Evolutionary conservation across 2,888 invertebrate species (phyloP), one percentile per base, ranked within the genome.

Genomic region (Epistrophe grossulariae): DNA sequence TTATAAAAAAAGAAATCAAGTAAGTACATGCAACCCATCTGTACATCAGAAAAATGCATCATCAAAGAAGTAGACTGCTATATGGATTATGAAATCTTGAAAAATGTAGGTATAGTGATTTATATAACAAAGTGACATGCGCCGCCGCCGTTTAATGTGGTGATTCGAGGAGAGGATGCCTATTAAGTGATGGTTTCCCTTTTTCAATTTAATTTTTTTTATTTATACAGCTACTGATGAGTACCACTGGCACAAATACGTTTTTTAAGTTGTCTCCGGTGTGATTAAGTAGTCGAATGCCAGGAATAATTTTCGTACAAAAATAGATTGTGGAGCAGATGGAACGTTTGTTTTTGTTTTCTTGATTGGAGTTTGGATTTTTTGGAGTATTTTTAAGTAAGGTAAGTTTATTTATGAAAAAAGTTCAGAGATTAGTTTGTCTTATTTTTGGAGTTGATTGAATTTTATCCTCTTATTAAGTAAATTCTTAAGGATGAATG

Each of bases 21-120:
- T n/a, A 28, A 8, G n/a, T n/a, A n/a, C n/a, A n/a, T 9, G n/a
- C 55, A 28, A 55, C 55, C 4, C 1, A 28, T 4, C 15, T 11
- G 55, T n/a, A 9, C 15, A 31, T n/a, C 2, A n/a, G 5, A 64
- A 45, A 24, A 64, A 72, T 72, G 28, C 66, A 62, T 4, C 43
- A 62, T 19, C 70, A 79, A 80, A 66, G 59, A 80, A 72, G 40
- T 76, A 76, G 70, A 76, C 57, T 77, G 52, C 52, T 45, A 45
- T 45, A 45, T 60, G 80, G 84, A 84, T 84, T 84, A 84, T 76
- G 80, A 84, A 80, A 84, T 77, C 59, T 76, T 40, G 4, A 60
- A 45, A 70, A 76, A 57, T 72, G 15, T 24, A 24, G 24, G 24
- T 74, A 71, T 66, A 64, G 77, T 84, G 76, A 84, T 76, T 79